These are phyloP conservation scores for Anoplopoma fimbria DNA, from an alignment of 2,113 vertebrate genomes.

Conservation along the genomic window DNA sequence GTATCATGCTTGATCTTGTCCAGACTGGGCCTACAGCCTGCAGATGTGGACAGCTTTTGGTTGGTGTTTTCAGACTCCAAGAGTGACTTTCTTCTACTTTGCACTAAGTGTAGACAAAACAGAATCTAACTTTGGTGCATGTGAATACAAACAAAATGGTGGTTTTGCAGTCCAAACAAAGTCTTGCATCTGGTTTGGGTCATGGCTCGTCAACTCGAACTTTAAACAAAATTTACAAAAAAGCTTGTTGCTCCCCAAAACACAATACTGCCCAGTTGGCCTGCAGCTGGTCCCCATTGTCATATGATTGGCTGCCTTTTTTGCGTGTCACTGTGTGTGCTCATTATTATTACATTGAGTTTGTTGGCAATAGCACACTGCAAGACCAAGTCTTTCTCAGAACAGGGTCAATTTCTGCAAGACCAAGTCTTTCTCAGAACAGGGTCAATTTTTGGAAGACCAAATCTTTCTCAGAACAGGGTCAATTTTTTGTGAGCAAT, in stretches of 20 bases:
- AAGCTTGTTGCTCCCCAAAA: not conserved
- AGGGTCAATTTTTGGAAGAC: too few species aligned
- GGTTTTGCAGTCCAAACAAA: not conserved
- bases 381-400: too few species aligned
- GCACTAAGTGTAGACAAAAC: conserved; percentile 5
- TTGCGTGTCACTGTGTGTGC: not conserved
- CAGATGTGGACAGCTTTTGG: not conserved
- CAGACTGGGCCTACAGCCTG: not conserved
- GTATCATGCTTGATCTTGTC: not conserved
- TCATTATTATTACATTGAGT: not conserved
- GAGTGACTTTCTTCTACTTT: not conserved
- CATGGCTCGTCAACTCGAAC: not conserved
- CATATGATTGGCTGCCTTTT: not conserved
- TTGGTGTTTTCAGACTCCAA: not conserved
- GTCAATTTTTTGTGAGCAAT: too few species aligned
- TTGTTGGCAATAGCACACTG: not conserved
- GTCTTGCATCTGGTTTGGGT: not conserved
- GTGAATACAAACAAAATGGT: conserved; percentile 6
- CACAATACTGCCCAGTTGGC: not conserved
- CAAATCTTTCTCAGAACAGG: too few species aligned
- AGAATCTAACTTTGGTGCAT: not conserved
- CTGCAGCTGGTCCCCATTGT: not conserved
- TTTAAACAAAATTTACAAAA: not conserved
- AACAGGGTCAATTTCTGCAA: too few species aligned
- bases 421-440: too few species aligned